Evolutionary conservation across 2,888 invertebrate genomes (phyloP).

Genomic region (Ennomos quercinarius): DNA sequence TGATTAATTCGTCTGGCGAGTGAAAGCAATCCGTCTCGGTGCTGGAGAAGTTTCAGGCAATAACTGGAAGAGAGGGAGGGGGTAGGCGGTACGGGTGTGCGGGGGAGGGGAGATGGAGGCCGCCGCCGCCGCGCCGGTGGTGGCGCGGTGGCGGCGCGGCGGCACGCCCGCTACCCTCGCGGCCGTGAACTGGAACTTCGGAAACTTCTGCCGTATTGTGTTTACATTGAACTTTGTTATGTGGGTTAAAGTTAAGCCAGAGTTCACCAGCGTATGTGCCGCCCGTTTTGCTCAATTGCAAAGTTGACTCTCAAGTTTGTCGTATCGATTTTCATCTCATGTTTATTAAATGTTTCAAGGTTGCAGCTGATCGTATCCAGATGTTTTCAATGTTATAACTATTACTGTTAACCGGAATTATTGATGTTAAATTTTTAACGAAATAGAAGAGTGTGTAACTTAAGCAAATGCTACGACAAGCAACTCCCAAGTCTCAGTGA

Average conservation of each 20-base stretch:
- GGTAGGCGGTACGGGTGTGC: conserved; percentile 24
- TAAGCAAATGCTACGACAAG: no score
- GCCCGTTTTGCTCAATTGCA: conserved; percentile 76
- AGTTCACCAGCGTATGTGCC: conserved; percentile 82
- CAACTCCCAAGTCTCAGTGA: no score
- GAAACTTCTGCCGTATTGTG: conserved; percentile 84
- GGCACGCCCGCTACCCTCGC: conserved; percentile 59
- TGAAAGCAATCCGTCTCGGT: conserved; percentile 43
- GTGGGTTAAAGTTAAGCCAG: conserved; percentile 85
- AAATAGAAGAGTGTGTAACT: no score
- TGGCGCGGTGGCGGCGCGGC: conserved; percentile 45
- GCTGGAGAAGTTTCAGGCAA: conserved; percentile 37
- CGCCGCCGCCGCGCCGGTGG: no score
- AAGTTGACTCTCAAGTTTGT: conserved; percentile 80
- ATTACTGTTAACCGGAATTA: no score
- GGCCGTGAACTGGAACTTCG: conserved; percentile 84
- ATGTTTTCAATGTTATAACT: neutral
- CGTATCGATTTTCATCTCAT: conserved; percentile 83
- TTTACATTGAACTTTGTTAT: conserved; percentile 86
- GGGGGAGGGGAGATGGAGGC: conserved; percentile 40
- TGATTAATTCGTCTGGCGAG: conserved; percentile 41
- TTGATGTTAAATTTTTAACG: no score
- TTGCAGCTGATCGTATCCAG: conserved; percentile 45
- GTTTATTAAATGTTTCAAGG: conserved; percentile 82
- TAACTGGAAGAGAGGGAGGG: conserved; percentile 36